Percentiles rank a stretch among this genome's conserved stretches.
phyloP scores from a whole-genome alignment of 2,113 vertebrate genomes.

The Catagonus wagneri region DNA sequence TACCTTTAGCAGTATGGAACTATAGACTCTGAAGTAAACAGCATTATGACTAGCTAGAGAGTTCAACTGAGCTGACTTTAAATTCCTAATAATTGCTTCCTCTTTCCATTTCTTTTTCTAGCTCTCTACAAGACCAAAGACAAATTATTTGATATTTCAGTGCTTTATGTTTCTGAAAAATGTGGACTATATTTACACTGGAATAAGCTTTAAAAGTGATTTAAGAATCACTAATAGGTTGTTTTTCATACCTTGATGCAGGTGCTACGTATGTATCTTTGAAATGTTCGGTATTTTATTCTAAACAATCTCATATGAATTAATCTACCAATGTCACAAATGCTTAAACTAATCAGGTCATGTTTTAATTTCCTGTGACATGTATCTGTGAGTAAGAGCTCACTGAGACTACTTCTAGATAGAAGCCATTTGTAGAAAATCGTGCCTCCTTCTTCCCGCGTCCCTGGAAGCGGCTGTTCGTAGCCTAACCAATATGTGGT shows the following conservation, averaged over 20 bases:
- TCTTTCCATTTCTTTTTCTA: conserved; percentile 37
- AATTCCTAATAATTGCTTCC: conserved; percentile 9
- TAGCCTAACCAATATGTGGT: conserved; percentile 12
- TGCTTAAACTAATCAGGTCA: conserved; percentile 14
- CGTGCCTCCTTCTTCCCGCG: conserved; percentile 22
- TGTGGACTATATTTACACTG: not conserved
- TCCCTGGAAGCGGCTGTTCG: not conserved
- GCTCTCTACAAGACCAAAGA: conserved; percentile 9
- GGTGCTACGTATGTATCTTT: not conserved
- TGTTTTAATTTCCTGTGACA: not conserved
- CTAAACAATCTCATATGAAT: not conserved
- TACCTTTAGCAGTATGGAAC: not conserved
- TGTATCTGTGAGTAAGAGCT: not conserved
- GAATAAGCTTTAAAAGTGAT: conserved; percentile 44
- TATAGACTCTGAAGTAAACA: conserved; percentile 8
- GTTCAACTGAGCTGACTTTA: not conserved
- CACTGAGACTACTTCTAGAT: not conserved
- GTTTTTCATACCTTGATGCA: conserved; percentile 4
- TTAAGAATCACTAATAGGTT: conserved; percentile 9
- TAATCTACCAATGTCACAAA: not conserved
- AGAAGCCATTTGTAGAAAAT: conserved; percentile 18
- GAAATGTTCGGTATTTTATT: conserved; percentile 17
- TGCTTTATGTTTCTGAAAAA: conserved; percentile 55
- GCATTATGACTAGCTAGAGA: not conserved
- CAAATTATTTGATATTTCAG: conserved; percentile 52